Base-by-base conservation (phyloP, 2,888 invertebrate species). In the Pandemis heparana region DNA sequence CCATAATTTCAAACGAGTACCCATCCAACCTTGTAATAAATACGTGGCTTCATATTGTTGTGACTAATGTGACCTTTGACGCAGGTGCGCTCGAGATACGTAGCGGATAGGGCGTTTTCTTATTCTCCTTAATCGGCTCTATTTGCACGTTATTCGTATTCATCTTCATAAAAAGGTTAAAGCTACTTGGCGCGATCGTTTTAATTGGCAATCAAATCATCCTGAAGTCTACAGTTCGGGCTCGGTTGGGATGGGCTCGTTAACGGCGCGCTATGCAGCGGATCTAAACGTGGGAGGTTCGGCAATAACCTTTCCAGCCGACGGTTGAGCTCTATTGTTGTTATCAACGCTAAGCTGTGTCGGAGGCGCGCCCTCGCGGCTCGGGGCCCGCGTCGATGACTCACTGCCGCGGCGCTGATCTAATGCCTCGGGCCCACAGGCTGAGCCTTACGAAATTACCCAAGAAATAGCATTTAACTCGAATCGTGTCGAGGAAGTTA, bases 401-500 rank as follows among this genome's bases (percentile, higher is more conserved):
- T 88, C 88, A 89, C 80, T 75, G 76, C 80, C 75, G 48, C 70
- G 71, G 75, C 76, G 77, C 80, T 78, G 85, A 88, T 89, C 87
- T 80, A 87, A 87, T 86, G 84, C 85, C 85, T 87, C 77, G 77
- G 80, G 79, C 84, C 80, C 77, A 76, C 75, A n/a, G 53, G 16
- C 71, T 69, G 69, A 69, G 70, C 75, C 84, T 90, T 90, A 81
- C 87, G 86, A 88, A 88, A 91, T 81, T 77, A 77, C 79, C 79
- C 79, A 80, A 81, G 82, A 83, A 84, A 82, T 80, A 83, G 81
- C 78, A 74, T 78, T 82, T 80, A 84, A 84, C 82, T 82, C 80
- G 77, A 83, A 85, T 85, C 87, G 84, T 84, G 86, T 83, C 80
- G 80, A 85, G 86, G 87, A 89, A 88, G 85, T 86, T 82, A 80